A percentile compares a stretch with the other conserved stretches of the same genome.
Conservation (phyloP, 2,797 vertebrate species). For the Phoxinus dragarum region DNA sequence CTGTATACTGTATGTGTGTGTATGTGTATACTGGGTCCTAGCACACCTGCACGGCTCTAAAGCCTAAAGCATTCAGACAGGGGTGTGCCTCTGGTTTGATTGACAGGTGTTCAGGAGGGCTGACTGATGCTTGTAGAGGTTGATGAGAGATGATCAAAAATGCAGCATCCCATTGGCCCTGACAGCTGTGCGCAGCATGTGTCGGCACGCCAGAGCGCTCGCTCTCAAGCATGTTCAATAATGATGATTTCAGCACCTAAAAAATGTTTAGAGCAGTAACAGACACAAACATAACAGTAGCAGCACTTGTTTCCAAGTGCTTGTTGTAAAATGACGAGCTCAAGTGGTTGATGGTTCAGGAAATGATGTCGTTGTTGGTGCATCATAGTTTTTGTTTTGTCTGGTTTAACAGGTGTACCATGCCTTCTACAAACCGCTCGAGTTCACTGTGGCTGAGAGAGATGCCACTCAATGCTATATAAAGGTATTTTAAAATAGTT, state of each 20-base stretch:
- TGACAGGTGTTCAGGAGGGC: slow-evolving; percentile 74
- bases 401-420: slow-evolving; percentile 86
- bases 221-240: slow-evolving; percentile 7
- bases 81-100: slow-evolving; percentile 64
- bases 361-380: neutral
- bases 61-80: slow-evolving; percentile 61
- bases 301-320: slow-evolving; percentile 26
- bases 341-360: slow-evolving; percentile 29
- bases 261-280: slow-evolving; percentile 1
- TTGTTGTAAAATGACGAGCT: slow-evolving; percentile 9
- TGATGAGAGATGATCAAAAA: slow-evolving; percentile 79
- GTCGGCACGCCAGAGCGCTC: slow-evolving; percentile 44
- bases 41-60: slow-evolving; percentile 73
- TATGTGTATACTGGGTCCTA: slow-evolving; percentile 1
- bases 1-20: neutral
- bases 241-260: slow-evolving; percentile 38
- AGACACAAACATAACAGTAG: slow-evolving; percentile 30
- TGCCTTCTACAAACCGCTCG: slow-evolving; percentile 93
- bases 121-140: slow-evolving; percentile 78
- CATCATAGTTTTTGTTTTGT: slow-evolving; percentile 3
- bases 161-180: slow-evolving; percentile 49
- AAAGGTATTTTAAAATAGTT: slow-evolving; percentile 78
- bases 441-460: slow-evolving; percentile 88
- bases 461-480: slow-evolving; percentile 91
- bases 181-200: slow-evolving; percentile 65